Percentiles rank a stretch among this genome's conserved stretches.
These are phyloP conservation scores for Tangara arthus DNA, from an alignment of 2,797 vertebrate species.

Conservation along the genomic window DNA sequence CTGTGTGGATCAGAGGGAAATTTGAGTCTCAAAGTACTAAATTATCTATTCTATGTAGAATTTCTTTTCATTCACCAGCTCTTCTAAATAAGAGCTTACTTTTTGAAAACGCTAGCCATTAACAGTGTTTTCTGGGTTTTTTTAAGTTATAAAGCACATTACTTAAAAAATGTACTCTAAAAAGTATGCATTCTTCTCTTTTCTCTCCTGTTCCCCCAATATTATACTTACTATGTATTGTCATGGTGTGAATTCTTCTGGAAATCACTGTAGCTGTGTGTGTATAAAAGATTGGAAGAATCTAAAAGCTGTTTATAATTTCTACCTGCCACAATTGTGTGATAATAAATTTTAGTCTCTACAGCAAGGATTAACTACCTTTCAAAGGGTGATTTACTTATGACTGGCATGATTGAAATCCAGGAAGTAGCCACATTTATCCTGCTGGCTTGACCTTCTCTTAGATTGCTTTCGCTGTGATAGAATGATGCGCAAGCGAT, in stretches of 20 bases:
- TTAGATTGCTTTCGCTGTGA: constrained; percentile 40
- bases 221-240: constrained; percentile 25
- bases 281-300: constrained; percentile 32
- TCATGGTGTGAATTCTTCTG: constrained; percentile 24
- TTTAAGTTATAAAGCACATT: background rate
- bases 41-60: background rate
- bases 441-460: constrained; percentile 61
- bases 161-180: background rate
- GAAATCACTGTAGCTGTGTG: constrained; percentile 35
- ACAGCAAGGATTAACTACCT: constrained; percentile 54
- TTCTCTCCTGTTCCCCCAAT: background rate
- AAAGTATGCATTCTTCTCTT: background rate
- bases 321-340: constrained; percentile 55
- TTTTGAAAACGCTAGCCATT: background rate
- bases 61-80: background rate
- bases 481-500: background rate
- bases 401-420: constrained; percentile 57
- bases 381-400: constrained; percentile 54
- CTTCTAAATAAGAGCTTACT: background rate
- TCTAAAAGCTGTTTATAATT: constrained; percentile 65
- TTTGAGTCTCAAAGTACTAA: background rate
- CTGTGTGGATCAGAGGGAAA: background rate
- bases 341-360: constrained; percentile 49
- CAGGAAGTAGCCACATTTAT: constrained; percentile 50
- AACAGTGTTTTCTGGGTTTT: background rate